These are phyloP conservation scores for Ectobius pallidus DNA, from an alignment of 2,888 invertebrate species.

Conservation along the genomic window DNA sequence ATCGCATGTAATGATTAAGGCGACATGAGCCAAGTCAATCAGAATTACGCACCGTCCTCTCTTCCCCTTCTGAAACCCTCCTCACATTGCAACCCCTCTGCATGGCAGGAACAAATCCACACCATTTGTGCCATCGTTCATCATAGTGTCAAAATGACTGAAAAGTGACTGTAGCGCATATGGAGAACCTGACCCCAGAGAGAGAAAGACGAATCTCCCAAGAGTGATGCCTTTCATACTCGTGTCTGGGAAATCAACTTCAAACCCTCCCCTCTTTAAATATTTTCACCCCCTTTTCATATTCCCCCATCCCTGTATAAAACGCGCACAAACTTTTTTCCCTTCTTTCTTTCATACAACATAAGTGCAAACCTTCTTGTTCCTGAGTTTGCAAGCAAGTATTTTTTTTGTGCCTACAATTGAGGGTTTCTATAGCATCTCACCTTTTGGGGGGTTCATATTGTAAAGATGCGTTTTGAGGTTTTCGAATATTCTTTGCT, in stretches of 20 bases:
- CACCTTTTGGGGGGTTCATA: neutral
- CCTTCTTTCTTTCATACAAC: too few relatives aligned
- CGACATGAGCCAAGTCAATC: neutral
- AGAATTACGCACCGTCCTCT: neutral
- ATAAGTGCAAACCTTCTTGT: constrained; percentile 13
- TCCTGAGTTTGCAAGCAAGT: constrained; percentile 8
- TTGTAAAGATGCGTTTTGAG: neutral
- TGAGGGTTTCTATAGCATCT: neutral
- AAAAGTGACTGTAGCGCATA: constrained; percentile 20
- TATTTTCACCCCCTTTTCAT: neutral
- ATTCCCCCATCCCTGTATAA: neutral
- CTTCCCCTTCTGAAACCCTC: neutral
- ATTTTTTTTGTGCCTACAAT: too few relatives aligned
- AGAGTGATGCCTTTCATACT: constrained; percentile 14
- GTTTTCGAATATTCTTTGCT: neutral
- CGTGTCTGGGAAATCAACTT: constrained; percentile 31
- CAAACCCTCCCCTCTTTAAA: constrained; percentile 11
- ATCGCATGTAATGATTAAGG: neutral
- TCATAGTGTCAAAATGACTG: constrained; percentile 35
- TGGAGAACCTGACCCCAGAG: constrained; percentile 11
- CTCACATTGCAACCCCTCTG: constrained; percentile 8
- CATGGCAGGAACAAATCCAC: constrained; percentile 42
- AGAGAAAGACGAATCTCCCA: constrained; percentile 5
- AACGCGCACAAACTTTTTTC: neutral
- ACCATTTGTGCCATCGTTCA: constrained; percentile 43